Conservation (phyloP, 2,888 invertebrate genomes). For the Drosophila mimetica region DNA sequence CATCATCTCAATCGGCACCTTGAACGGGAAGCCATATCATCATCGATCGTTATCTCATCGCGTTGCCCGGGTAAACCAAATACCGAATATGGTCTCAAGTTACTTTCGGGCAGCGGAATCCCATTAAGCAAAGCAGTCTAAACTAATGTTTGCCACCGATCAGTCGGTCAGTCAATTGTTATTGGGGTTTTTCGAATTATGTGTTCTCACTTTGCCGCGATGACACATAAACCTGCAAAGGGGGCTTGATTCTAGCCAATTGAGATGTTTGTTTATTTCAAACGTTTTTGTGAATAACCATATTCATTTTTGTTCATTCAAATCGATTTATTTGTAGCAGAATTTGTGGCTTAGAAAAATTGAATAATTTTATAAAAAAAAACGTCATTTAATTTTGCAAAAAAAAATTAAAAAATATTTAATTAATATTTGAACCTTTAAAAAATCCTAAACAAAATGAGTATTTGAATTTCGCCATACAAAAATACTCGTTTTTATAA, state of each 20-base stretch:
- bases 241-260: background rate
- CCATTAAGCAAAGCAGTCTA: constrained; percentile 24
- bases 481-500: too few relatives aligned
- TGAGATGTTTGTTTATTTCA: background rate
- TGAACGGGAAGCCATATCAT: constrained; percentile 26
- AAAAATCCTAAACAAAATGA: too few relatives aligned
- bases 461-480: too few relatives aligned
- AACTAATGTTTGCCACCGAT: constrained; percentile 34
- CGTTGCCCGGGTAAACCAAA: constrained; percentile 12
- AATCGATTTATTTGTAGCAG: background rate
- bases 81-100: constrained; percentile 32
- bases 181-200: background rate
- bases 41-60: constrained; percentile 24
- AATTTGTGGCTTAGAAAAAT: too few relatives aligned
- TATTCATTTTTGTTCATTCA: too few relatives aligned
- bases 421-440: too few relatives aligned
- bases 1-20: too few relatives aligned
- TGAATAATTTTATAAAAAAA: too few relatives aligned
- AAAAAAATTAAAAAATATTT: too few relatives aligned
- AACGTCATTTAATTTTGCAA: too few relatives aligned
- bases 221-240: constrained; percentile 15
- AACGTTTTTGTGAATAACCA: too few relatives aligned
- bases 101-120: constrained; percentile 23
- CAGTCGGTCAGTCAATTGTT: constrained; percentile 2
- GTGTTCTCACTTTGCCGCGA: constrained; percentile 4